Evolutionary conservation across 2,797 vertebrate genomes (phyloP), one percentile per base, ranked within the genome.

Genomic region (Paguma larvata): DNA sequence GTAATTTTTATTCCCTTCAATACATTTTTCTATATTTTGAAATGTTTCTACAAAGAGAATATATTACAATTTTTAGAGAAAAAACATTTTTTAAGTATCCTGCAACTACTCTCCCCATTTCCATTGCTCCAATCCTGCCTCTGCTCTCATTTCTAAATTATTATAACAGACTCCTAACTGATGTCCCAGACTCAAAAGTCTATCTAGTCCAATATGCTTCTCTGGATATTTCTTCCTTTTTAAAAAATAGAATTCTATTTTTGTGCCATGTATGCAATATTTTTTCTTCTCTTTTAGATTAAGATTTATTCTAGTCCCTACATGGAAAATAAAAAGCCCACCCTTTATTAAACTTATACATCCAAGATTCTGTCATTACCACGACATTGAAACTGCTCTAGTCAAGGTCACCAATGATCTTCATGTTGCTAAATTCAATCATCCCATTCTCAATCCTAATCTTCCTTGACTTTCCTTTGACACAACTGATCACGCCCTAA

Each of bases 201-300:
- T 38, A 0, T 23, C 78, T 84, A 62, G 11, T 48, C 59, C 13
- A 6, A 16, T 46, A 19, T 95, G 19, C 41, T 51, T 70, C 56
- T 84, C 85, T 75, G 59, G 14, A 91, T 63, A 30, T 27, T 89
- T 91, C 65, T 90, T 84, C 65, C 56, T 70, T 48, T 62, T 80
- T 59, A 14, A 38, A 79, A 92, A 90, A 19, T 21, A 68, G 34
- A 92, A 68, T 67, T 92, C 53, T 97, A 38, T 56, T 34, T 97
- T 85, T 91, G 83, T 79, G 32, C 75, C 72, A 48, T 2, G 0
- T 15, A 25, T 15, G 2, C 32, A 77, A 18, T 41, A 53, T 25
- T 41, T 77, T 94, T 77, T 70, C 67, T 77, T 90, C 85, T 68
- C 44, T 78, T 92, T 53, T 77, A 83, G 73, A 59, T 72, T 62